phyloP scores from a whole-genome alignment of 1,140 invertebrate species.

The Diachasma alloeum region DNA sequence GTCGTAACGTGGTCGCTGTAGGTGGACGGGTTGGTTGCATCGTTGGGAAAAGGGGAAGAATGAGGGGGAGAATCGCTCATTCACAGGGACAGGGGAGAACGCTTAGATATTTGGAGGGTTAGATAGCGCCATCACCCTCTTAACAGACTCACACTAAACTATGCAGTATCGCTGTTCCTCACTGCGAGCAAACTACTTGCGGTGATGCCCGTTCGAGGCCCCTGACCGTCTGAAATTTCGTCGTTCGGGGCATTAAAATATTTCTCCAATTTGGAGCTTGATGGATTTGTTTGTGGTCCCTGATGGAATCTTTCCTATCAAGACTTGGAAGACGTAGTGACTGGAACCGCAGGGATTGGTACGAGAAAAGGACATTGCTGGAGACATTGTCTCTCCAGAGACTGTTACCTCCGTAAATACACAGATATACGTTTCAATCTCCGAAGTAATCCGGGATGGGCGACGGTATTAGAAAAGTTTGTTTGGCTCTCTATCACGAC shows the following conservation, averaged over 20 bases:
- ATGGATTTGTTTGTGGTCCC: too few relatives aligned
- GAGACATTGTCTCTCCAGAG: conserved; percentile 30
- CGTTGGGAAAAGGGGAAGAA: not conserved
- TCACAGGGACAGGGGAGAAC: not conserved
- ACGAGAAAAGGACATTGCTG: conserved; percentile 38
- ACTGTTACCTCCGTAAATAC: conserved; percentile 49
- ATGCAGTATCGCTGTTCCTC: conserved; percentile 55
- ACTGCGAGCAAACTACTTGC: conserved; percentile 50
- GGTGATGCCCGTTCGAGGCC: conserved; percentile 55
- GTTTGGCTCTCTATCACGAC: conserved; percentile 52
- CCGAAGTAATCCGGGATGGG: conserved; percentile 53
- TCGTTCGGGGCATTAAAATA: not conserved
- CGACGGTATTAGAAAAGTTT: conserved; percentile 64
- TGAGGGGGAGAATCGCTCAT: not conserved
- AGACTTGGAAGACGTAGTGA: not conserved
- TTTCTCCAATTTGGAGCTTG: too few relatives aligned
- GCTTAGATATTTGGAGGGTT: conserved; percentile 27
- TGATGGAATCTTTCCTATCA: not conserved
- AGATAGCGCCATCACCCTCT: conserved; percentile 15
- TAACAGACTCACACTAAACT: conserved; percentile 43
- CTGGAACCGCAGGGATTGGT: conserved; percentile 19
- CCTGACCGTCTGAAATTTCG: not conserved
- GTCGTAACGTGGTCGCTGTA: conserved; percentile 48
- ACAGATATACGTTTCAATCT: conserved; percentile 60
- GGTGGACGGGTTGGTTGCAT: conserved; percentile 36